Evolutionary conservation across 2,113 vertebrate species (phyloP), one percentile per base, ranked within the genome.

Genomic region (Corydoras sp.): DNA sequence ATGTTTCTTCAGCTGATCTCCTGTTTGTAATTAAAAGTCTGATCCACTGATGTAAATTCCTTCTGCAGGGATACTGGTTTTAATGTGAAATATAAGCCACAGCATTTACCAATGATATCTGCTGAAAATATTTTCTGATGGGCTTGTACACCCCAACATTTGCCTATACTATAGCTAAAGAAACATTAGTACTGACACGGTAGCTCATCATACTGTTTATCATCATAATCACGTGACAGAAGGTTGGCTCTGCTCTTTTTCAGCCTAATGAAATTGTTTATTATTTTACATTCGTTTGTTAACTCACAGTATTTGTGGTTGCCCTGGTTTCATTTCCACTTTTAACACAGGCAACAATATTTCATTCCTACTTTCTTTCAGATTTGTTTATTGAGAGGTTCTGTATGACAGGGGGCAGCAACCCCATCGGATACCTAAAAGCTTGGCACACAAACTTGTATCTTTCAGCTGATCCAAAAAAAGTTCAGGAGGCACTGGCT

Each of bases 401-500:
- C 86, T 98, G 95, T 83, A 98, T 99, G 96, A 98, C 97, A 0
- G 96, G 97, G 4, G 96, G 97, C 15, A 98, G 92, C 76, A 98
- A 90, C 81, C 97, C 95, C 50, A 95, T 95, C 76, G 91, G 93
- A 83, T 98, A 98, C 86, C 90, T 99, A 80, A 98, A 99, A 88
- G 95, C 97, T 54, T 99, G 94, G 79, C 94, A 97, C 18, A 94
- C 97, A 83, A 94, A 99, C 89, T 92, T 99, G 80, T 99, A 99
- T 86, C 88, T 99, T 82, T 99, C 97, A 31, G 95, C 97, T 0
- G 95, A 98, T 0, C 88, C 92, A 0, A 89, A 94, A 72, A 98
- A 99, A 88, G 97, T 99, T 74, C 90, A 88, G 81, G 96, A 96
- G 80, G 97, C 97, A 30, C 87, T 98, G 81, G 86, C 91, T 84